Evolutionary conservation across 2,113 vertebrate genomes (phyloP), one percentile per base, ranked within the genome.

Genomic region (Chloebia gouldiae): DNA sequence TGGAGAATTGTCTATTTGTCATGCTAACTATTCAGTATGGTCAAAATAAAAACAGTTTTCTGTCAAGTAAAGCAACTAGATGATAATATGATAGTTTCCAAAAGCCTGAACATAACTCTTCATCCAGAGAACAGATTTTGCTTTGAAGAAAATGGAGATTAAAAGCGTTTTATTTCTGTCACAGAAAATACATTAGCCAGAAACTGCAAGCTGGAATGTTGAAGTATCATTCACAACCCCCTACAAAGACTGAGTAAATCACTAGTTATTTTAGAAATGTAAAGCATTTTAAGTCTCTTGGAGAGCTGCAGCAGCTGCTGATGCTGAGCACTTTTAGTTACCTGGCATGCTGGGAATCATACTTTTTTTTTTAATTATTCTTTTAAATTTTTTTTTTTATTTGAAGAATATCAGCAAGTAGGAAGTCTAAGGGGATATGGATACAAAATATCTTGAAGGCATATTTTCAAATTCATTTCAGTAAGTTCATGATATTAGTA

Each of bases 31-130:
- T 79, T 83, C 53, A 56, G 37, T 54, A 24, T 39, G 40, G 57
- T 72, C 78, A 80, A 93, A 93, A 69, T 81, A 87, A 92, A 93
- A 85, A 5, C 42, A 79, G 20, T 57, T 88, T 95, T 82, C 75
- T 88, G 28, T 80, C 51, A 92, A 71, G 33, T 71, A 71, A 85
- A 91, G 8, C 40, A 89, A 21, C 54, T 47, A 77, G n/a, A 84
- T 83, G 24, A 64, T 65, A 61, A 23, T 42, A 73, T 73, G 42
- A 75, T 54, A 61, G 35, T 57, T 91, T 91, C 37, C 54, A 30
- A 65, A 85, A 90, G 23, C 37, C 53, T 69, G 45, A 87, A 60
- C n/a, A 11, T 30, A 69, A 44, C 23, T 5, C 42, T 11, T 82
- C 44, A 87, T 61, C 54, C 69, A 71, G 25, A 54, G 45, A 86